These are phyloP conservation scores for Drosophila histrio DNA, from an alignment of 2,888 invertebrate species.

Conservation along the genomic window DNA sequence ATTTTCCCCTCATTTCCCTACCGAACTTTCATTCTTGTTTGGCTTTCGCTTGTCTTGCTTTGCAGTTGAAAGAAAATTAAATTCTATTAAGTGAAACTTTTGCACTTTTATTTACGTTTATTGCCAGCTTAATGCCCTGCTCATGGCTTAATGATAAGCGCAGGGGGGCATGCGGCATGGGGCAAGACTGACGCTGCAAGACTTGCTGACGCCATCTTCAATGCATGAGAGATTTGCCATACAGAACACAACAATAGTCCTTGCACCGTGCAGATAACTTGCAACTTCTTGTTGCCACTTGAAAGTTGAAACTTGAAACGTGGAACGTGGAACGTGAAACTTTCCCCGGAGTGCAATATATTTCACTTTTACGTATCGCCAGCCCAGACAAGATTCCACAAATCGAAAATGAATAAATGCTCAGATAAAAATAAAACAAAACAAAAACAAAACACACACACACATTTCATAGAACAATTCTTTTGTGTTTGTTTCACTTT, in stretches of 20 bases:
- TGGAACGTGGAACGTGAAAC: slow-evolving; percentile 29
- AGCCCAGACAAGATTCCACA: slow-evolving; percentile 29
- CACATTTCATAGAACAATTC: not conserved
- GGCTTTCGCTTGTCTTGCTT: slow-evolving; percentile 3
- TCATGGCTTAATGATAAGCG: slow-evolving; percentile 42
- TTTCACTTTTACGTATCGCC: slow-evolving; percentile 20
- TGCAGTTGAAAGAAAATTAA: slow-evolving; percentile 54
- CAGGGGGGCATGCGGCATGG: not conserved
- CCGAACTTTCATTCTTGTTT: slow-evolving; percentile 7
- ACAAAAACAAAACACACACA: not conserved
- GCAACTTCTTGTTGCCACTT: slow-evolving; percentile 54
- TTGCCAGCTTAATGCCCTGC: slow-evolving; percentile 41
- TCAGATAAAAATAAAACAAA: not conserved
- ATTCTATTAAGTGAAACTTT: slow-evolving; percentile 59
- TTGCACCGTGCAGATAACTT: slow-evolving; percentile 35
- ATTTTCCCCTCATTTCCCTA: not conserved
- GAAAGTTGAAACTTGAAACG: slow-evolving; percentile 30
- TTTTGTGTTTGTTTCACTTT: not conserved
- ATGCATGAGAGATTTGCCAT: slow-evolving; percentile 11
- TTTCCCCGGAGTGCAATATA: slow-evolving; percentile 5
- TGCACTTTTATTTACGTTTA: slow-evolving; percentile 49
- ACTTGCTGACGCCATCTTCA: slow-evolving; percentile 26
- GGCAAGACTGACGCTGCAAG: not conserved
- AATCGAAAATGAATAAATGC: slow-evolving; percentile 33
- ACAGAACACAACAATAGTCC: not conserved